Evolutionary conservation across 2,888 invertebrate genomes (phyloP).

Genomic region (Orthosia cruda): DNA sequence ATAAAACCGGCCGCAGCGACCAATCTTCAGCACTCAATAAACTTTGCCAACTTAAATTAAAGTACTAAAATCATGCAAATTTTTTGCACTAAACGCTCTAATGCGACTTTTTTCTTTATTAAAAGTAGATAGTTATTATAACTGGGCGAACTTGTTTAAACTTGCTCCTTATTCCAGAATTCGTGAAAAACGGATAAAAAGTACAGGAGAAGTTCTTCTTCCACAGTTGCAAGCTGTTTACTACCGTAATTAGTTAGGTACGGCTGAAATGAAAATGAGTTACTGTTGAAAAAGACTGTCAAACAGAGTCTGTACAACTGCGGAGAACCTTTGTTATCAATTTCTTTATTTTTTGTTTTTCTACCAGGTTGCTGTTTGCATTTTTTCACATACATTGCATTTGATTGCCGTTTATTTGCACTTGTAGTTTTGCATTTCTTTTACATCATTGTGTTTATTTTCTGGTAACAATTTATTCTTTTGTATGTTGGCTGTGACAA

Average conservation of each 20-base stretch:
- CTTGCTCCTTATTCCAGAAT: slow-evolving; percentile 52
- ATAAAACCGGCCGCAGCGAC: slow-evolving; percentile 13
- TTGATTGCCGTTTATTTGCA: background rate
- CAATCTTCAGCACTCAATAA: slow-evolving; percentile 63
- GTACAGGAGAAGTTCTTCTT: slow-evolving; percentile 39
- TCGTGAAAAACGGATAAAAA: slow-evolving; percentile 39
- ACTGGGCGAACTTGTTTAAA: slow-evolving; percentile 68
- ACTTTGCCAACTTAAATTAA: slow-evolving; percentile 66
- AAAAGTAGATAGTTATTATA: slow-evolving; percentile 66
- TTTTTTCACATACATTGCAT: too few species aligned
- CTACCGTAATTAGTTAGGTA: slow-evolving; percentile 48
- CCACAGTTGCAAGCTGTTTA: slow-evolving; percentile 39
- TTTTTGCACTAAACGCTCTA: slow-evolving; percentile 66
- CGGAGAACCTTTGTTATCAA: slow-evolving; percentile 6
- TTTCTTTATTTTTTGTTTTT: slow-evolving; percentile 21
- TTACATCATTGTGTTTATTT: background rate
- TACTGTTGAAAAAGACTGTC: slow-evolving; percentile 41
- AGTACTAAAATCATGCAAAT: slow-evolving; percentile 65
- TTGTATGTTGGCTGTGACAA: background rate
- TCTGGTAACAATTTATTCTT: background rate
- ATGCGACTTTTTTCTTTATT: slow-evolving; percentile 70
- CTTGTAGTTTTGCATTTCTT: background rate
- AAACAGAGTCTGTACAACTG: slow-evolving; percentile 26
- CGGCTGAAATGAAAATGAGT: slow-evolving; percentile 37
- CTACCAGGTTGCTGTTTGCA: background rate